phyloP scores from a whole-genome alignment of 1,140 invertebrate genomes.

The Conopomorpha cramerella region DNA sequence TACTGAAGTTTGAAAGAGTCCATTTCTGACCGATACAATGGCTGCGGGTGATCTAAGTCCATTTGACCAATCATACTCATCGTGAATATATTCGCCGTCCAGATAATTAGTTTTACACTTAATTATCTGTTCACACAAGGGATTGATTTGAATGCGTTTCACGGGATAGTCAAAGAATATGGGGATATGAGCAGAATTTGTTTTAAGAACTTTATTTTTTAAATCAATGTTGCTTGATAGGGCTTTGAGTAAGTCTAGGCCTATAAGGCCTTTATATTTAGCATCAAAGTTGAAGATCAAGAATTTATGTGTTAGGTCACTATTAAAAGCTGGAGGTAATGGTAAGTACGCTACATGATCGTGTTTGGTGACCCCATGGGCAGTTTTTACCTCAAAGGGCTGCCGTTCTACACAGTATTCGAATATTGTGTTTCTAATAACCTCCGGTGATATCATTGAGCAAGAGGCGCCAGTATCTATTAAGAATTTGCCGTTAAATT shows the following conservation, averaged over 20 bases:
- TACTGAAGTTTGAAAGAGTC: conserved; percentile 8
- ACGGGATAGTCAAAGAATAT: neutral
- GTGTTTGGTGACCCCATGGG: conserved; percentile 7
- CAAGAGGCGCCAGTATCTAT: conserved; percentile 13
- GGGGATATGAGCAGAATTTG: conserved; percentile 4
- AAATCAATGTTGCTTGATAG: conserved; percentile 8
- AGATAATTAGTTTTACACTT: conserved; percentile 8
- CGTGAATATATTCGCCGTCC: conserved; percentile 7
- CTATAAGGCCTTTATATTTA: conserved; percentile 11
- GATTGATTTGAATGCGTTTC: conserved; percentile 5
- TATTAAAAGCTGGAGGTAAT: conserved; percentile 8
- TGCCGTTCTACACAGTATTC: conserved; percentile 3
- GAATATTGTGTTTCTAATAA: conserved; percentile 2
- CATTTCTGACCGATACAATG: conserved; percentile 9
- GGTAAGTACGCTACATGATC: conserved; percentile 5
- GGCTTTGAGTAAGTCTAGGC: conserved; percentile 8
- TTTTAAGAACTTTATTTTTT: conserved; percentile 7
- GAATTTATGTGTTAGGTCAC: conserved; percentile 9
- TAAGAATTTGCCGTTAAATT: conserved; percentile 13
- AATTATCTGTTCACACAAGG: conserved; percentile 8
- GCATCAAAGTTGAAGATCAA: conserved; percentile 11
- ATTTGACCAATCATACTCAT: conserved; percentile 3
- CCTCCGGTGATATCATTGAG: conserved; percentile 8
- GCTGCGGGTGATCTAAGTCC: conserved; percentile 9
- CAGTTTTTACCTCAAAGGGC: conserved; percentile 7